These are phyloP conservation scores for Phodopus roborovskii DNA, from an alignment of 2,113 vertebrate genomes.

Conservation along the genomic window DNA sequence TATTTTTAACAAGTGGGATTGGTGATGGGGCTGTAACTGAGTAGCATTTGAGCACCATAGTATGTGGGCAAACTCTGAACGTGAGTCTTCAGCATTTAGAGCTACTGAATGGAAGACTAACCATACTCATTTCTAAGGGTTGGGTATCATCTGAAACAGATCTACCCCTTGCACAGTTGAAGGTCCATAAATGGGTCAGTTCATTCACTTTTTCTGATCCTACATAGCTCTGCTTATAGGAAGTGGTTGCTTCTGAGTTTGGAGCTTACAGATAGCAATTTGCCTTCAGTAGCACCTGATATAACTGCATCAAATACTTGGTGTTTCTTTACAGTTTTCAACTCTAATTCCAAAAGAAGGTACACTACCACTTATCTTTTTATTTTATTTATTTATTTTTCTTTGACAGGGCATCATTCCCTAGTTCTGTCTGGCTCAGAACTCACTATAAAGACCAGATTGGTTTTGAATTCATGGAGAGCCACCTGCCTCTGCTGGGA, in stretches of 20 bases:
- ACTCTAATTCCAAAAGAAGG: neutral
- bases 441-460: too few relatives aligned
- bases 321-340: slow-evolving; percentile 12
- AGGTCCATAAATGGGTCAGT: neutral
- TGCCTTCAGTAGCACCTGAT: neutral
- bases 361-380: neutral
- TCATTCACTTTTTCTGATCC: neutral
- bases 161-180: neutral
- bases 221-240: neutral
- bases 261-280: neutral
- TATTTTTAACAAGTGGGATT: neutral
- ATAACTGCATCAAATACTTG: neutral
- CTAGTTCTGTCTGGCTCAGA: neutral
- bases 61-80: neutral
- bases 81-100: neutral
- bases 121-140: neutral
- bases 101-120: neutral
- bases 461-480: neutral
- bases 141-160: neutral
- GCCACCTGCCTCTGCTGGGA: neutral
- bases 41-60: neutral
- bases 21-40: neutral
- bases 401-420: neutral
- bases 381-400: too few relatives aligned
- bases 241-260: slow-evolving; percentile 2